Evolutionary conservation across 2,797 vertebrate genomes (phyloP).

Genomic region (Hapalemur alaotrensis): DNA sequence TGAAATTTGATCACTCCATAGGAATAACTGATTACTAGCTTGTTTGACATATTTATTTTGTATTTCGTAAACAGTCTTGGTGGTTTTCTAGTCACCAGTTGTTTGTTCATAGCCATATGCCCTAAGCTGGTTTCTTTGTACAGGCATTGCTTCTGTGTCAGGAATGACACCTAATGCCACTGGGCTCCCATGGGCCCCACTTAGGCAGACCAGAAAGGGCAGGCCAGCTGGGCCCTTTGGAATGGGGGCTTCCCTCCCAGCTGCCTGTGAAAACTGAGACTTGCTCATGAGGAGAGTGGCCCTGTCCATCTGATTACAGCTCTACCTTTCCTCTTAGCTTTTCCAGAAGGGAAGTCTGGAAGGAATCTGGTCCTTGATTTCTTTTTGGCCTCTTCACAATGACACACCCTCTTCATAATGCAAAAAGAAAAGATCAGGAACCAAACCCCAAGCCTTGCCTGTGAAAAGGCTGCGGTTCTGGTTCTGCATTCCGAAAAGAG

Average conservation of each 20-base stretch:
- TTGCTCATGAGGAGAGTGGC: neutral
- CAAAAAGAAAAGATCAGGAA: conserved; percentile 41
- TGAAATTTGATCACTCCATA: neutral
- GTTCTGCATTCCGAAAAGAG: conserved; percentile 33
- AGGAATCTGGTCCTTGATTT: conserved; percentile 6
- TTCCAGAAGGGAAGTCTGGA: neutral
- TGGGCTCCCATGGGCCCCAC: neutral
- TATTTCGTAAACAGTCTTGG: neutral
- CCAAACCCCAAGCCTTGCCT: neutral
- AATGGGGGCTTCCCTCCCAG: neutral
- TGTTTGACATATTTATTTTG: neutral
- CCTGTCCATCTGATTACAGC: neutral
- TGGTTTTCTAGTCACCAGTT: neutral
- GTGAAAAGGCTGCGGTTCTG: neutral
- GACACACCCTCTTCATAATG: neutral
- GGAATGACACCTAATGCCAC: neutral
- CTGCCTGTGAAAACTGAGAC: conserved; percentile 9
- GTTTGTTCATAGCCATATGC: neutral
- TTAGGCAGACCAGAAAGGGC: neutral
- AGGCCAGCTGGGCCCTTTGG: neutral
- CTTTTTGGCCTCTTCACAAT: neutral
- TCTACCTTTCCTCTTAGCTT: neutral
- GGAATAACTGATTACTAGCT: neutral
- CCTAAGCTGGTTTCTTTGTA: neutral
- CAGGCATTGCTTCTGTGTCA: neutral